A percentile compares a stretch with the other conserved stretches of the same genome.
Evolutionary conservation across 2,113 vertebrate species (phyloP).

Genomic region (Poicephalus gulielmi): DNA sequence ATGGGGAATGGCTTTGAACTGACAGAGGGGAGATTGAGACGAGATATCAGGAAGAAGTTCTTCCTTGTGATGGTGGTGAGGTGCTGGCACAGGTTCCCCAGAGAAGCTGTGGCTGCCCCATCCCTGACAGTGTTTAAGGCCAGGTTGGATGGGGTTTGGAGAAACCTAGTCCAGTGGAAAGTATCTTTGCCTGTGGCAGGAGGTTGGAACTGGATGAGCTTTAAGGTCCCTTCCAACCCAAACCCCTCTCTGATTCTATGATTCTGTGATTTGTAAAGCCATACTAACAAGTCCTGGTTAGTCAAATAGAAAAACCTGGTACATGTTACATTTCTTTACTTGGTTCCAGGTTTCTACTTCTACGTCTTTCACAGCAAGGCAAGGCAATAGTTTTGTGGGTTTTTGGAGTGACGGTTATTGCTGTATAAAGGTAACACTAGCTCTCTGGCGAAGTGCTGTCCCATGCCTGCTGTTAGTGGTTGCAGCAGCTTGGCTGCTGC

Average conservation of each 20-base stretch:
- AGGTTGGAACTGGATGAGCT: not conserved
- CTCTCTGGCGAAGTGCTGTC: not conserved
- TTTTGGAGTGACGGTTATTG: not conserved
- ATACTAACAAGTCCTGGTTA: not conserved
- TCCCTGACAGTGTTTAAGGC: not conserved
- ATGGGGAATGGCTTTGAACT: not conserved
- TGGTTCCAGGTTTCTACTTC: not conserved
- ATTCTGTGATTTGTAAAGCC: not conserved
- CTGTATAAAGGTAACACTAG: not conserved
- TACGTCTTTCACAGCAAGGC: not conserved
- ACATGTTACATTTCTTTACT: not conserved
- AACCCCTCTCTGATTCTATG: not conserved
- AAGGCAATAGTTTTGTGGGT: not conserved
- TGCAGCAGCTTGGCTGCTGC: not conserved
- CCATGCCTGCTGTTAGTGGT: not conserved
- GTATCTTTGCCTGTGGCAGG: not conserved
- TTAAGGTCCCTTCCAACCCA: not conserved
- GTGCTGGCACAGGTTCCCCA: not conserved
- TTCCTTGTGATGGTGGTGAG: not conserved
- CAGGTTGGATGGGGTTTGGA: not conserved
- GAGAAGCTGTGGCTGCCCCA: not conserved
- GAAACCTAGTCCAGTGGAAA: not conserved
- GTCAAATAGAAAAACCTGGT: not conserved
- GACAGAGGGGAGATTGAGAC: not conserved
- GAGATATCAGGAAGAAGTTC: not conserved